Evolutionary conservation across 1,140 invertebrate species (phyloP).

Genomic region (Drosophila takahashii): DNA sequence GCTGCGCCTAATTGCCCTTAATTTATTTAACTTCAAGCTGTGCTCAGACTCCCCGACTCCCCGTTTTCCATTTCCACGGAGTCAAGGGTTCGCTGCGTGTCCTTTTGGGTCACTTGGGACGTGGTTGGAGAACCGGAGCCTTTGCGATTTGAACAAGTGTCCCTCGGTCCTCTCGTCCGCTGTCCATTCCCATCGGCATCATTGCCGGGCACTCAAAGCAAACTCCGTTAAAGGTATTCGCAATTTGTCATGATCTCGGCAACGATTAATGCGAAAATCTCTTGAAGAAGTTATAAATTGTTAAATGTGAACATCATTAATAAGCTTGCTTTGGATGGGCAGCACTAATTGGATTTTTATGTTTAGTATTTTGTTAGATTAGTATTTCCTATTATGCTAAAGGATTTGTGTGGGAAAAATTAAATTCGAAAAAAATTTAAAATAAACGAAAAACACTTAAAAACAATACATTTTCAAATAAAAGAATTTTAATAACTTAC

Average conservation of each 20-base stretch:
- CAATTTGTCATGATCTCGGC: constrained; percentile 43
- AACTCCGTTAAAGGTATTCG: constrained; percentile 31
- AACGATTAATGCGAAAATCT: constrained; percentile 32
- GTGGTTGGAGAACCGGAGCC: constrained; percentile 6
- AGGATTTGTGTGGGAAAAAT: not conserved
- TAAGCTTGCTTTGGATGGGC: constrained; percentile 6
- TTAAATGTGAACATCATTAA: constrained; percentile 33
- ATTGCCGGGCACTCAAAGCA: constrained; percentile 4
- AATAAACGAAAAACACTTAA: no score
- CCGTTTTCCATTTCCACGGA: not conserved
- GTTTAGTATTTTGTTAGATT: constrained; percentile 9
- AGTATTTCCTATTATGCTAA: not conserved
- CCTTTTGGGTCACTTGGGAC: constrained; percentile 66
- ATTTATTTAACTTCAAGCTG: constrained; percentile 82
- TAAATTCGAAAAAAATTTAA: no score
- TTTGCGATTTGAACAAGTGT: constrained; percentile 54
- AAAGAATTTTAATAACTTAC: no score
- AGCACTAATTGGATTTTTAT: constrained; percentile 36
- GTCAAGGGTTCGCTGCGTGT: constrained; percentile 77
- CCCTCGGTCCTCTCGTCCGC: constrained; percentile 10
- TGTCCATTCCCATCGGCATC: constrained; percentile 16
- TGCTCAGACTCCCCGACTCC: constrained; percentile 32
- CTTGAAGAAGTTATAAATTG: constrained; percentile 3
- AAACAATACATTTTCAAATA: no score
- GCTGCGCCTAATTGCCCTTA: constrained; percentile 78